Base-by-base conservation (phyloP, 1,140 invertebrate species). In the Ips nitidus region DNA sequence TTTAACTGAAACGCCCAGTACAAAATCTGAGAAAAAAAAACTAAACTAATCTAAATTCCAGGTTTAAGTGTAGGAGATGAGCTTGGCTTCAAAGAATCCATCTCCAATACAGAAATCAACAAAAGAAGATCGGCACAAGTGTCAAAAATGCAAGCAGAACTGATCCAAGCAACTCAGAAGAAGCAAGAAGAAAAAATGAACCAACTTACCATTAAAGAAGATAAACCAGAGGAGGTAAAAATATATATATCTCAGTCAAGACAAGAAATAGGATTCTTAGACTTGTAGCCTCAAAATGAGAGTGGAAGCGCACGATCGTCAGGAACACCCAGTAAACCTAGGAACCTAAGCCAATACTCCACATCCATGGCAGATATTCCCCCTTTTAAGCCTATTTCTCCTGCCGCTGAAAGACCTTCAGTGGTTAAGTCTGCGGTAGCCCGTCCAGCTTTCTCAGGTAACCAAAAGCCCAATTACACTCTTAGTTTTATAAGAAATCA, bases 61-160 rank as follows among this genome's bases (percentile, higher is more conserved):
- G 91, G 91, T 74, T 91, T 94, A 79, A 91, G 89, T 78, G 78
- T 94, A 56, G 91, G 91, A n/a, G 91, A 94, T 76, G 91, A 93
- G 75, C 80, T 93, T 37, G 91, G 91, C 50, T 93, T 94, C 75
- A 84, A 86, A 67, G 89, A 94, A 75, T 92, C 91, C 0, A 78
- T 93, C 40, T 88, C 90, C 0, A 92, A 91, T 78, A 74, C 88
- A 64, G 91, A 93, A 78, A 82, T 84, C 39, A 86, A 85, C 68
- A 86, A 87, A 71, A 82, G 91, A 65, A 83, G 91, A 71, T 91
- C 90, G 2, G 86, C 84, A 2, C 80, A 82, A 73, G 70, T 73
- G 40, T 76, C 75, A 22, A 70, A 73, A 60, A 60, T 77, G 37
- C 74, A 77, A 66, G 69, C 77, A 1, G 70, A 76, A 57, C 47